A percentile compares a stretch with the other conserved stretches of the same genome.
phyloP scores from a whole-genome alignment of 37 sponge, comb jelly and placozoan species.

The Hormiphora californensis region DNA sequence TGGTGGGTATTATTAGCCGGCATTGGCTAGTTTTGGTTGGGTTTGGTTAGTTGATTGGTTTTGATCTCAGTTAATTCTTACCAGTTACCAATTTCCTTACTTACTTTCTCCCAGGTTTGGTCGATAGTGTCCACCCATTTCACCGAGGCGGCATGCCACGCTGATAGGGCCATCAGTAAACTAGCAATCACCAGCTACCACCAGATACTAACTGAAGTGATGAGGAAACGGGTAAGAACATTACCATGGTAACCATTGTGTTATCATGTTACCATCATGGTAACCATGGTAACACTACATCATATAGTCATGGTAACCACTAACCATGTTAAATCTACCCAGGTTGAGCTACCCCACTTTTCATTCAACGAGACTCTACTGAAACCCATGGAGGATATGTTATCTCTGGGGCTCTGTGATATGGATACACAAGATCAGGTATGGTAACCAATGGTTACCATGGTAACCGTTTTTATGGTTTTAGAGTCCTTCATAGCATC shows the following conservation, averaged over 20 bases:
- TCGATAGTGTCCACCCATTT: conserved; percentile 33
- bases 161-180: conserved; percentile 34
- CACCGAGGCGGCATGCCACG: conserved; percentile 54
- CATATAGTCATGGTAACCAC: background rate
- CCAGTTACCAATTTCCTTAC: background rate
- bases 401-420: conserved; percentile 32
- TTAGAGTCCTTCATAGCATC: background rate
- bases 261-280: background rate
- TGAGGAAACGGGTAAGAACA: conserved; percentile 49
- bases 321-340: background rate
- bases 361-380: conserved; percentile 52
- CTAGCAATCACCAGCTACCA: conserved; percentile 48
- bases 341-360: conserved; percentile 50
- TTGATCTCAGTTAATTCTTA: background rate
- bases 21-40: no score
- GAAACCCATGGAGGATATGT: conserved; percentile 48
- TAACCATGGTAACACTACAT: background rate
- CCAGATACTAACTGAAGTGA: conserved; percentile 51
- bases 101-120: conserved; percentile 32
- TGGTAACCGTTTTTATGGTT: background rate
- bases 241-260: background rate
- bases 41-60: no score
- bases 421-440: conserved; percentile 48
- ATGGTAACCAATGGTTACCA: background rate
- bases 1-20: no score